phyloP scores from a whole-genome alignment of 2,888 invertebrate genomes.

The Calephelis perditalis region DNA sequence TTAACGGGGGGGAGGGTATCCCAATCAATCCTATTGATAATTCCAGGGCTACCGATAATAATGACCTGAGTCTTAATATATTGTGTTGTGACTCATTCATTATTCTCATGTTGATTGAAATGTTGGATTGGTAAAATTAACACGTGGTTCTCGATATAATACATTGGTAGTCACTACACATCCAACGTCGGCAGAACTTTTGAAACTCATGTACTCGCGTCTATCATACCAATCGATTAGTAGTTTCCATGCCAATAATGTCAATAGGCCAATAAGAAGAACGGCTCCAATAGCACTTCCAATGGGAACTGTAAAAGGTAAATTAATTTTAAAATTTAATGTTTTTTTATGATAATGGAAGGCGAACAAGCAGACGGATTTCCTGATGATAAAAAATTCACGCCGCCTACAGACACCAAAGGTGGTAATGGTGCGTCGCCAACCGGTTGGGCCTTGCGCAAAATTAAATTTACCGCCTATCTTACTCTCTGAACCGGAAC shows the following conservation, averaged over 20 bases:
- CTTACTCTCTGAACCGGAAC: too few species aligned
- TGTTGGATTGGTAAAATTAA: neutral
- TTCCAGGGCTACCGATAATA: too few species aligned
- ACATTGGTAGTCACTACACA: neutral
- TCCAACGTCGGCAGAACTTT: neutral
- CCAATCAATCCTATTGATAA: too few species aligned
- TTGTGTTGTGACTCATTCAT: neutral
- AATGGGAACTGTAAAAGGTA: constrained; percentile 45
- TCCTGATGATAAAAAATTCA: too few species aligned
- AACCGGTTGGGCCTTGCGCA: too few species aligned
- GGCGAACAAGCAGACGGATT: too few species aligned
- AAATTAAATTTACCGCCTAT: too few species aligned
- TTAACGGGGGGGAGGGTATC: too few species aligned
- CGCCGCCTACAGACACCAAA: too few species aligned
- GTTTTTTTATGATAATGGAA: too few species aligned
- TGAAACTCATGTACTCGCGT: constrained; percentile 51
- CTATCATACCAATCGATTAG: constrained; percentile 50
- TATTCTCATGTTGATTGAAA: neutral
- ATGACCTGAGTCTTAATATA: too few species aligned
- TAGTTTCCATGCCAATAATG: constrained; percentile 54
- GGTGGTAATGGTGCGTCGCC: too few species aligned
- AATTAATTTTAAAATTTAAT: neutral
- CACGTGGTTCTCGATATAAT: neutral
- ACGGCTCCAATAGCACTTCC: constrained; percentile 47
- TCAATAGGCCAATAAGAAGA: constrained; percentile 53